A percentile compares a stretch with the other conserved stretches of the same genome.
phyloP scores from a whole-genome alignment of 2,797 vertebrate species.

The Poeciliopsis paucimaculata region DNA sequence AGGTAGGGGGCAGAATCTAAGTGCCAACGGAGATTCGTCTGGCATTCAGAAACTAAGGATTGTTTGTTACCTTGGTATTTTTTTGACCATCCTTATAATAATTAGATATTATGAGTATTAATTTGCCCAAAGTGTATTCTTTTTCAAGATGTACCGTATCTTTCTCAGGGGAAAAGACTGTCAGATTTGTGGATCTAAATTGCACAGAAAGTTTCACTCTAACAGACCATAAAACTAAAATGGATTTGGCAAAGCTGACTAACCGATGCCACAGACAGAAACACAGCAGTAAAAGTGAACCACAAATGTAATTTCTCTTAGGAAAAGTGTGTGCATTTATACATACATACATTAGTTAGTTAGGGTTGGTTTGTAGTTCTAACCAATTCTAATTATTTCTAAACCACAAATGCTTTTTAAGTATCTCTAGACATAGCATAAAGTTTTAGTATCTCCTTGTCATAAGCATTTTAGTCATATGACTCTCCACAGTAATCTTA shows the following conservation, averaged over 20 bases:
- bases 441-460: not conserved
- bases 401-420: not conserved
- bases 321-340: not conserved
- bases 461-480: not conserved
- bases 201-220: not conserved
- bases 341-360: too few relatives aligned
- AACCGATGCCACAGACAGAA: not conserved
- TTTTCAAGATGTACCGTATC: not conserved
- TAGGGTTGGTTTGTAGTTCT: not conserved
- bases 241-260: not conserved
- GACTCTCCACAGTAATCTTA: not conserved
- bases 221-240: not conserved
- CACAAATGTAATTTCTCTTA: not conserved
- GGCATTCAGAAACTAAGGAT: not conserved
- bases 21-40: not conserved
- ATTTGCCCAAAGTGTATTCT: not conserved
- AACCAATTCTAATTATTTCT: not conserved
- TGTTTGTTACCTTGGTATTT: not conserved
- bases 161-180: not conserved
- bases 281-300: not conserved
- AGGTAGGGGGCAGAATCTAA: constrained; percentile 47
- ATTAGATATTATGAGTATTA: not conserved
- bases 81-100: not conserved
- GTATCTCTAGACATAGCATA: not conserved
- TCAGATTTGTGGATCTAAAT: not conserved